A percentile compares a stretch with the other conserved stretches of the same genome.
Conservation (phyloP, 2,888 invertebrate species). For the Heliconius erato region DNA sequence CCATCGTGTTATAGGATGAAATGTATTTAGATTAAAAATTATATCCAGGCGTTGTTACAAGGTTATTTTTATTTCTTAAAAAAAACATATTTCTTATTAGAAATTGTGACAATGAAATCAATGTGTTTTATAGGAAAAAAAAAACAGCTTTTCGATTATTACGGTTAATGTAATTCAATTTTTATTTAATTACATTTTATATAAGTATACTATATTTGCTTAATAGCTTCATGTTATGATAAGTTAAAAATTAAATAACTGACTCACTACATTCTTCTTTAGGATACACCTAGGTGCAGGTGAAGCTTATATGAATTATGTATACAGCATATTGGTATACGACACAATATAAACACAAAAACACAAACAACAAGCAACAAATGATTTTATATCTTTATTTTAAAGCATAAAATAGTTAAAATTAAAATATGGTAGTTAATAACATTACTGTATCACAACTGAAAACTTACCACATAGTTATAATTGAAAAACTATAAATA, state of each 20-base stretch:
- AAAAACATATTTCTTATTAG: not conserved
- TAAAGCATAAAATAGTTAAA: too few relatives aligned
- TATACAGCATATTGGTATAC: too few relatives aligned
- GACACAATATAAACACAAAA: too few relatives aligned
- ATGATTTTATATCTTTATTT: too few relatives aligned
- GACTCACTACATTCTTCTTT: too few relatives aligned
- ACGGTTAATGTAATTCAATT: not conserved
- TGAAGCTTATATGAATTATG: too few relatives aligned
- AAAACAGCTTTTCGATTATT: not conserved
- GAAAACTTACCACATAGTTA: not conserved
- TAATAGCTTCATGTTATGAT: not conserved
- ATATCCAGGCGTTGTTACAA: too few relatives aligned
- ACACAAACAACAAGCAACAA: too few relatives aligned
- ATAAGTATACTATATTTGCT: not conserved
- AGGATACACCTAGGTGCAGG: too few relatives aligned
- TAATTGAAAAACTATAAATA: slow-evolving; percentile 27
- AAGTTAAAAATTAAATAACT: too few relatives aligned
- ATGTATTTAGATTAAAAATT: not conserved
- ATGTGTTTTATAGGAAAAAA: not conserved
- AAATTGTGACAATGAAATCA: not conserved
- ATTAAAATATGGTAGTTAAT: too few relatives aligned
- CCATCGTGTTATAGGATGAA: slow-evolving; percentile 30
- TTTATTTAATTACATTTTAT: not conserved
- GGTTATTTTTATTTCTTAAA: not conserved
- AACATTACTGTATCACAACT: not conserved